Evolutionary conservation across 2,113 vertebrate genomes (phyloP).

Genomic region (Pavo muticus): DNA sequence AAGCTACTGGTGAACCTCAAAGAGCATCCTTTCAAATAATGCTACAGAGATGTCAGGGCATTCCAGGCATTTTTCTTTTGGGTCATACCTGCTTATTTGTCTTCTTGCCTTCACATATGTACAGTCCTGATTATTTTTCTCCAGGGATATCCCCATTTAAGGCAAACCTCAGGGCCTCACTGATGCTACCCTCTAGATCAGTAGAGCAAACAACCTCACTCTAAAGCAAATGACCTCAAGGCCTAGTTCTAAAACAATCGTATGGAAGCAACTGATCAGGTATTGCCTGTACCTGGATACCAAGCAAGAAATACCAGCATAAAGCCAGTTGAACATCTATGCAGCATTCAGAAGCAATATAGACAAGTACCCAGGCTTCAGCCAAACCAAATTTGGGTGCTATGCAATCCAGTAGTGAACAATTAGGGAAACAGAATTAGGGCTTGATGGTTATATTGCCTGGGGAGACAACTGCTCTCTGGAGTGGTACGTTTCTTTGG

Average conservation of each 20-base stretch:
- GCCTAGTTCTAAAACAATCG: not conserved
- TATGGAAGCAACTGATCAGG: not conserved
- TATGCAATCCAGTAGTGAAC: not conserved
- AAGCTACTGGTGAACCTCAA: not conserved
- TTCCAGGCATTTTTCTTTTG: not conserved
- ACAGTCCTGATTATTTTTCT: not conserved
- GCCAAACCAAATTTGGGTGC: not conserved
- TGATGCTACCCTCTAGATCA: not conserved
- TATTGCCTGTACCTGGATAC: not conserved
- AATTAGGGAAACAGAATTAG: not conserved
- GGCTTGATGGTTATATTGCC: not conserved
- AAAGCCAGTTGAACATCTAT: not conserved
- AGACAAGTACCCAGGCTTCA: not conserved
- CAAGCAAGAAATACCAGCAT: not conserved
- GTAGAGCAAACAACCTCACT: not conserved
- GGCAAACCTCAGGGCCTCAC: not conserved
- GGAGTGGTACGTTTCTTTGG: not conserved
- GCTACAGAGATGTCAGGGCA: not conserved
- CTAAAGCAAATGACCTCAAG: not conserved
- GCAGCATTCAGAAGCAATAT: not conserved
- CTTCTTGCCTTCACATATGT: not conserved
- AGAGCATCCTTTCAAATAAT: not conserved
- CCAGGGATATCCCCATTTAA: not conserved
- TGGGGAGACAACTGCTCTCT: not conserved
- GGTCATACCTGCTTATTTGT: not conserved